phyloP scores from a whole-genome alignment of 1,140 invertebrate species.

The Anoplophora glabripennis region DNA sequence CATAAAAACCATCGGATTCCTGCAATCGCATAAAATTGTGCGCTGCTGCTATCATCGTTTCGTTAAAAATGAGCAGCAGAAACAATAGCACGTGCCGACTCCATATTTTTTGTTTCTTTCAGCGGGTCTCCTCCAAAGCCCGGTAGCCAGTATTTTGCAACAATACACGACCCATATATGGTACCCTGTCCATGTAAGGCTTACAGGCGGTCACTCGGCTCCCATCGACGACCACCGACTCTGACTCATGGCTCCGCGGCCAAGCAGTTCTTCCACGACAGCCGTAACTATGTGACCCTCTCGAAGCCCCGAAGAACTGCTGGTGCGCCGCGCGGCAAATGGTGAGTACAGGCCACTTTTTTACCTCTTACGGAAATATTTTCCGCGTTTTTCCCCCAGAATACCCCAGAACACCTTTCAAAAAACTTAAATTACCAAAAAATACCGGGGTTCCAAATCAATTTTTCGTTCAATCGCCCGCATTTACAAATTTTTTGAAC shows the following conservation, averaged over 20 bases:
- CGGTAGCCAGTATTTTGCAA: constrained; percentile 36
- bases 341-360: constrained; percentile 14
- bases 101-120: constrained; percentile 25
- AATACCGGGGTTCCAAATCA: too few species aligned
- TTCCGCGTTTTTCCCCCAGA: too few species aligned
- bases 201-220: constrained; percentile 37
- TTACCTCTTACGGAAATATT: too few species aligned
- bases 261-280: constrained; percentile 28
- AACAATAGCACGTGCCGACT: constrained; percentile 44
- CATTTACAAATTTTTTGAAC: too few species aligned
- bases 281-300: constrained; percentile 16
- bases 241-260: constrained; percentile 33
- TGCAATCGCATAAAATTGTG: constrained; percentile 20
- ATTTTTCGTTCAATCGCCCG: too few species aligned
- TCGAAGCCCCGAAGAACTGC: background rate
- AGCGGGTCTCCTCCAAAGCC: constrained; percentile 33
- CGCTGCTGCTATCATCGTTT: constrained; percentile 14
- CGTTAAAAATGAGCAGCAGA: constrained; percentile 25
- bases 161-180: constrained; percentile 45
- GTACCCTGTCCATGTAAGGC: constrained; percentile 44
- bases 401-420: too few species aligned
- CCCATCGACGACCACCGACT: constrained; percentile 34
- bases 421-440: too few species aligned
- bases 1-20: constrained; percentile 18
- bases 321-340: constrained; percentile 15